Evolutionary conservation across 2,888 invertebrate genomes (phyloP).

Genomic region (Cinara cedri): DNA sequence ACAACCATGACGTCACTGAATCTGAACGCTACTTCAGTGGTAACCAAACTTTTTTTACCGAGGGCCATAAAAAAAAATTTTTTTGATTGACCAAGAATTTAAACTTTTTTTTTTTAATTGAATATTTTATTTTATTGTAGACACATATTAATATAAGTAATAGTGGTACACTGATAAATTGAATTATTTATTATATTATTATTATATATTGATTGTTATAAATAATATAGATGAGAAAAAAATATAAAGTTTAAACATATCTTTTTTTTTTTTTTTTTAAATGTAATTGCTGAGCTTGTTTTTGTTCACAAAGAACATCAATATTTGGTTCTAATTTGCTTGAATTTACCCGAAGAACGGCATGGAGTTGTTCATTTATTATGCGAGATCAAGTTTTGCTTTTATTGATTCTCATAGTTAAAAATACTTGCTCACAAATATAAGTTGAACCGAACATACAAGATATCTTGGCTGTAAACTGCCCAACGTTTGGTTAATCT

Average conservation of each 20-base stretch:
- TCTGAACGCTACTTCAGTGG: too few relatives aligned
- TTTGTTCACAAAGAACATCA: neutral
- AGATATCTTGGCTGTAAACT: too few relatives aligned
- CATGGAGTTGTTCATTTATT: neutral
- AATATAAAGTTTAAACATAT: neutral
- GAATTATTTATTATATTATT: neutral
- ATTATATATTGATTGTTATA: too few relatives aligned
- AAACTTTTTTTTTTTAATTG: neutral
- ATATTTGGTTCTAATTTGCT: neutral
- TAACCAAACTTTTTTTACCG: neutral
- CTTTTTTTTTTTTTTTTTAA: neutral
- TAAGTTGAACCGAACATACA: too few relatives aligned
- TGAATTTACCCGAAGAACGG: neutral
- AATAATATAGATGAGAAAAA: neutral
- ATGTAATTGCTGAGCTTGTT: neutral
- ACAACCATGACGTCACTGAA: too few relatives aligned
- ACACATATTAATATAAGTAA: neutral
- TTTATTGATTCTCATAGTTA: slow-evolving; percentile 1
- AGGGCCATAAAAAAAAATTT: neutral
- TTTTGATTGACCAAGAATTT: neutral
- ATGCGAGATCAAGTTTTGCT: neutral
- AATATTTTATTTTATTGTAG: neutral
- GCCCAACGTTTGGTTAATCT: too few relatives aligned
- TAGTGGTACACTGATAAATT: neutral
- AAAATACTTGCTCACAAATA: neutral